These are phyloP conservation scores for Sesia apiformis DNA, from an alignment of 2,888 invertebrate genomes.

Conservation along the genomic window DNA sequence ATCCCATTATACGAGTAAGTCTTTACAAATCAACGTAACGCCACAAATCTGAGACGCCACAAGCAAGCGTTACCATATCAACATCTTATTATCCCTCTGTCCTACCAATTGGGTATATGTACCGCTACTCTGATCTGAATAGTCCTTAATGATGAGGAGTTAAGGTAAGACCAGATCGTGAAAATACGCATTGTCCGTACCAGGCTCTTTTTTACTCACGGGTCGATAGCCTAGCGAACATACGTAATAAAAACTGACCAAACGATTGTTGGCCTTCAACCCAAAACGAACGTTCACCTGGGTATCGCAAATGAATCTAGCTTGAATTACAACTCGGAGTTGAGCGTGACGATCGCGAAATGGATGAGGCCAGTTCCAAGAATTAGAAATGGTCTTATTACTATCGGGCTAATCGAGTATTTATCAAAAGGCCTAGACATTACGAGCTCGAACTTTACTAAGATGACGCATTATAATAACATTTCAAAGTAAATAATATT, in stretches of 20 bases:
- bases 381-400: conserved; percentile 3
- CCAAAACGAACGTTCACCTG: conserved; percentile 61
- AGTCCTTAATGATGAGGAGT: not conserved
- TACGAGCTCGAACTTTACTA: too few relatives aligned
- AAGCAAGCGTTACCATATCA: too few relatives aligned
- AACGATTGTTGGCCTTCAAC: conserved; percentile 62
- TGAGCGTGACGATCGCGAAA: conserved; percentile 31
- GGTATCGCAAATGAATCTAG: conserved; percentile 36
- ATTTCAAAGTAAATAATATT: too few relatives aligned
- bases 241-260: conserved; percentile 52
- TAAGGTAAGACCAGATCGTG: not conserved
- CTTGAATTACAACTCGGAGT: not conserved
- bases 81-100: too few relatives aligned
- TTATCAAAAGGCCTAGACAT: too few relatives aligned
- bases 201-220: conserved; percentile 6
- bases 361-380: conserved; percentile 14
- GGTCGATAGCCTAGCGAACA: conserved; percentile 44
- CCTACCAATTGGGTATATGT: too few relatives aligned
- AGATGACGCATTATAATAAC: too few relatives aligned
- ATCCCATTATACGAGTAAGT: too few relatives aligned
- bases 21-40: too few relatives aligned
- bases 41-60: too few relatives aligned
- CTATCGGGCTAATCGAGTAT: not conserved
- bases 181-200: not conserved
- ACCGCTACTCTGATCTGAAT: not conserved